phyloP scores from a whole-genome alignment of 2,888 invertebrate genomes.

The Drosophila atripex region DNA sequence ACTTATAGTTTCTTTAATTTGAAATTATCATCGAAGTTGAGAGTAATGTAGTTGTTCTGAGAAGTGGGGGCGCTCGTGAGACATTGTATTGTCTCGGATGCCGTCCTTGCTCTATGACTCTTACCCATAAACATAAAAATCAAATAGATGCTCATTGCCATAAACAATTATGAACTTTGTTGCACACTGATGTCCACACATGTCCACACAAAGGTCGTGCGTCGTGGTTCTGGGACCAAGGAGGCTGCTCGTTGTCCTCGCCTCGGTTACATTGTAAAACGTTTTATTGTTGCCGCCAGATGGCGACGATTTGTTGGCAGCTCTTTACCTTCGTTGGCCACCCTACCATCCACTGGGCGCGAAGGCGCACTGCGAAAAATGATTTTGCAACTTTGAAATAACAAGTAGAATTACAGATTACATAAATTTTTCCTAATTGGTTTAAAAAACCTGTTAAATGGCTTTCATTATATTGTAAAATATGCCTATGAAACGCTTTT shows the following conservation, averaged over 20 bases:
- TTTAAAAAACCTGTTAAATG: background rate
- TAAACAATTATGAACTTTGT: constrained; percentile 62
- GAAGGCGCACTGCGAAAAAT: constrained; percentile 10
- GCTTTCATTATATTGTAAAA: background rate
- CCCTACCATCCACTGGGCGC: constrained; percentile 14
- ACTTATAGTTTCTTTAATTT: too few species aligned
- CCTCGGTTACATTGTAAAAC: constrained; percentile 76
- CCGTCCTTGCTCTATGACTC: background rate
- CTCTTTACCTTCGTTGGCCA: constrained; percentile 17
- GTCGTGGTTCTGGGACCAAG: constrained; percentile 9
- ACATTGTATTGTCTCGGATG: background rate
- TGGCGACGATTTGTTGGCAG: constrained; percentile 74
- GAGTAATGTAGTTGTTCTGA: too few species aligned
- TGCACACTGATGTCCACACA: constrained; percentile 66
- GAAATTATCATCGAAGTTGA: too few species aligned
- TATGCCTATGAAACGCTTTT: background rate
- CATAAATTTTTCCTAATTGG: too few species aligned
- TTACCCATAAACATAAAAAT: constrained; percentile 29
- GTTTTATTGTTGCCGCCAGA: constrained; percentile 72
- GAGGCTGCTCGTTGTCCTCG: constrained; percentile 53
- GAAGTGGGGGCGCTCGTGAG: too few species aligned
- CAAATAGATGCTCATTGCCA: constrained; percentile 35
- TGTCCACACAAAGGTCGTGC: constrained; percentile 51
- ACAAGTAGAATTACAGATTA: background rate
- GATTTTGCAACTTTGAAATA: background rate